phyloP scores from a whole-genome alignment of 2,113 vertebrate species.

The Sapajus apella region DNA sequence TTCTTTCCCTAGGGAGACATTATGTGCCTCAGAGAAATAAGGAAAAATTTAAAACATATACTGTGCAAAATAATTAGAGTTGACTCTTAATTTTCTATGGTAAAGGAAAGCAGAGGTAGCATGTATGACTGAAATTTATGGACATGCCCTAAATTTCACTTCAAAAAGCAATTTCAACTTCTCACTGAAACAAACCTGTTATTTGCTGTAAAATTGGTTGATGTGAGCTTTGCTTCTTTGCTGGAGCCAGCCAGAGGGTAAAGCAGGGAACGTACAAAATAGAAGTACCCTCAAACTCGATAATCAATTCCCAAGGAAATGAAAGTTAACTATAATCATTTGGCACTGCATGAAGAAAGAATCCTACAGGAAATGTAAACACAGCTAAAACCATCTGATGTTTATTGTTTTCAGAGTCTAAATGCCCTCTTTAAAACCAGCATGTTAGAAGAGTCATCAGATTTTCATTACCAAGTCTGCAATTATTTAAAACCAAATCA shows the following conservation, averaged over 20 bases:
- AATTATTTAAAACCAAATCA: conserved; percentile 52
- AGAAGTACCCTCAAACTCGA: conserved; percentile 19
- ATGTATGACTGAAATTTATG: background rate
- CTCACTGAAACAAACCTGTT: conserved; percentile 59
- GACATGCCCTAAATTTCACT: conserved; percentile 49
- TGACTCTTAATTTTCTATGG: conserved; percentile 55
- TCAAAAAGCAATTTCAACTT: conserved; percentile 62
- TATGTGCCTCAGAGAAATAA: background rate
- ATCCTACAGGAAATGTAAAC: conserved; percentile 57
- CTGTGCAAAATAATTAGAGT: conserved; percentile 36
- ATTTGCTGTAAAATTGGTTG: conserved; percentile 49
- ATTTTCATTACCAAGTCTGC: conserved; percentile 25
- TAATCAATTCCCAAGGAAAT: conserved; percentile 53
- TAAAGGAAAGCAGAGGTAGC: conserved; percentile 11
- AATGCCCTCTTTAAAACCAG: conserved; percentile 37
- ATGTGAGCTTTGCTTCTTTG: background rate
- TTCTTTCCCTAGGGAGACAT: background rate
- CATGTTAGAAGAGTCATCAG: background rate
- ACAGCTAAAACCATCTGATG: conserved; percentile 42
- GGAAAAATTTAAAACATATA: background rate
- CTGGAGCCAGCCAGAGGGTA: conserved; percentile 13
- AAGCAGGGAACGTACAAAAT: background rate
- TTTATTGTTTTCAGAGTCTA: conserved; percentile 53
- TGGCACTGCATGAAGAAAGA: conserved; percentile 5
- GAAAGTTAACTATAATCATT: conserved; percentile 51